A percentile compares a stretch with the other conserved stretches of the same genome.
phyloP scores from a whole-genome alignment of 64 coral and sea anemone species.

The Trachythela sp. region DNA sequence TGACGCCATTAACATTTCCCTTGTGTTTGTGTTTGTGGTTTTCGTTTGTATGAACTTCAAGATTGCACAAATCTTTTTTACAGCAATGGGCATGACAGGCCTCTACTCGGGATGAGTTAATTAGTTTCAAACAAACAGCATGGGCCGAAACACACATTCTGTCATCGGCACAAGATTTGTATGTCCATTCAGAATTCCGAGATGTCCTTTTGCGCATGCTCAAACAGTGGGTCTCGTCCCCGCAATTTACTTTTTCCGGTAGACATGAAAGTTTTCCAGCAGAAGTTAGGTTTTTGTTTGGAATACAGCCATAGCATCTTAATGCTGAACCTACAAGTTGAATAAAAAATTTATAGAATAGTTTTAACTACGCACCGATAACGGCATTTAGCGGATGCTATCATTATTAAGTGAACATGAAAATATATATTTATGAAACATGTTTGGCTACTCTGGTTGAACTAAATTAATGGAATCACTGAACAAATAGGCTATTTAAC shows the following conservation, averaged over 20 bases:
- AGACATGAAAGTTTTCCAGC: background rate
- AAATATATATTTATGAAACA: no score
- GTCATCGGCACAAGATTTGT: background rate
- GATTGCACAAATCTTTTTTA: background rate
- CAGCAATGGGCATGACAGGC: background rate
- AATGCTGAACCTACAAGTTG: background rate
- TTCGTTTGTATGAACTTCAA: background rate
- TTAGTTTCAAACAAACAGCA: background rate
- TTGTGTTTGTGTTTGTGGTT: background rate
- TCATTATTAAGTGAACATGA: no score
- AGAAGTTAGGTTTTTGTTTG: background rate
- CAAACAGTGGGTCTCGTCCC: background rate
- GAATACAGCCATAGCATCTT: background rate
- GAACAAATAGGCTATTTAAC: no score
- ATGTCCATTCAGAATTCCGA: background rate
- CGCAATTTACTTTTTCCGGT: background rate
- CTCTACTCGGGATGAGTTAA: background rate
- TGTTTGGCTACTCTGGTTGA: no score
- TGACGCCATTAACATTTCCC: background rate
- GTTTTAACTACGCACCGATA: no score
- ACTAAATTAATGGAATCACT: no score
- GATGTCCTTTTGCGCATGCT: background rate
- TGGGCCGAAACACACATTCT: background rate
- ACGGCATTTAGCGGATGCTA: no score
- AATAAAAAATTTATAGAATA: no score